Base-by-base conservation (phyloP, 2,888 invertebrate species). In the Hydraecia micacea region DNA sequence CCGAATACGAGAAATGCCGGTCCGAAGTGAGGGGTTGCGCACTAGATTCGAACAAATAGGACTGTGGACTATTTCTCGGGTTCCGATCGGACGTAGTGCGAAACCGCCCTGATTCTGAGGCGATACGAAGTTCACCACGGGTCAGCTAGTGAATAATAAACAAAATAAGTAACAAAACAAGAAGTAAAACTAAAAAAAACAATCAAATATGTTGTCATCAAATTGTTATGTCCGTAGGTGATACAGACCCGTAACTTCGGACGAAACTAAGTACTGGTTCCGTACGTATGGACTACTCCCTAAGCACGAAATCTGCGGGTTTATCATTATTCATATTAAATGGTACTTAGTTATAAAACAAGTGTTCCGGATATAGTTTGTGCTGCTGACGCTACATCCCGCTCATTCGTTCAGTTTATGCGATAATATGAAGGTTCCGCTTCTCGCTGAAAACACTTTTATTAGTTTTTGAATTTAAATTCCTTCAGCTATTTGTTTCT, bases 381-480 rank as follows among this genome's bases (percentile, higher is more conserved):
- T 78, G 82, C 80, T 92, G 88, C 89, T 39, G 68, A 75, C 92
- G 65, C 77, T 93, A 90, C 91, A 28, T 13, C 7, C 28, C 49
- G 70, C 21, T 84, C 87, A 85, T 81, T 89, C 88, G 85, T 92
- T 89, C 90, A 91, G 91, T 91, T 90, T 87, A 93, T 92, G 90
- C 88, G 93, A 91, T 91, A 88, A 91, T 91, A 91, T 92, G 90
- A 91, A 88, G 87, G 89, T 83, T 85, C 85, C 88, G 87, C 83
- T 84, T 86, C 80, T 83, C 84, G 85, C 86, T 86, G 81, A 87
- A 89, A 88, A 89, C 84, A 89, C 83, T 91, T 92, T 90, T 91
- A 89, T 92, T 86, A 90, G 89, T 91, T 91, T 89, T 86, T 77
- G 89, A 89, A 90, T 90, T 91, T 90, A 86, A 90, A 90, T 88